A percentile compares a stretch with the other conserved stretches of the same genome.
Conservation (phyloP, 2,888 invertebrate genomes). For the Ophion costatus region DNA sequence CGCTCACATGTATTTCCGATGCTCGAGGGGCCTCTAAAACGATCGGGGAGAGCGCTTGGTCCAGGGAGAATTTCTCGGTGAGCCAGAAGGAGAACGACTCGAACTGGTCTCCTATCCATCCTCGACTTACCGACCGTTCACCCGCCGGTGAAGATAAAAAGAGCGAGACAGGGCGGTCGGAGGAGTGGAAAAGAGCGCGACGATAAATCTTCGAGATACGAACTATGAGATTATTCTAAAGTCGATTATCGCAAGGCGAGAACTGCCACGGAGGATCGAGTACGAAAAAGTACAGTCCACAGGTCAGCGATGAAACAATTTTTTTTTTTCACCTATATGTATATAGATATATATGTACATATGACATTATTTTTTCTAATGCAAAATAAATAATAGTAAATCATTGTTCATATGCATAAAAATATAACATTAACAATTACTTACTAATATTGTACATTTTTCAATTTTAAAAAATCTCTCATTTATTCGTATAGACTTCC, state of each 20-base stretch:
- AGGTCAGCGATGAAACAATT: background rate
- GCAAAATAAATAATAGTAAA: too few species aligned
- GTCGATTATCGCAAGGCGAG: constrained; percentile 42
- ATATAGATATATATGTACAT: too few species aligned
- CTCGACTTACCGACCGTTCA: constrained; percentile 54
- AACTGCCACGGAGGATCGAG: constrained; percentile 1
- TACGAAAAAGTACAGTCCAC: background rate
- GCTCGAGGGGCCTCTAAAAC: constrained; percentile 54
- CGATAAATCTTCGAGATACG: constrained; percentile 63
- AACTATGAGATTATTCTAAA: constrained; percentile 58
- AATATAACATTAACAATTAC: too few species aligned
- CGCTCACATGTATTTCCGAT: constrained; percentile 30
- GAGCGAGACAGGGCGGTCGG: background rate
- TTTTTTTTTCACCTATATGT: background rate
- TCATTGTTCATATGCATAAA: too few species aligned
- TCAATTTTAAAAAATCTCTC: too few species aligned
- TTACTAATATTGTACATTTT: too few species aligned
- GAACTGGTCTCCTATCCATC: constrained; percentile 47
- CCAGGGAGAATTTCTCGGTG: background rate
- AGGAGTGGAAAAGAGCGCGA: constrained; percentile 2
- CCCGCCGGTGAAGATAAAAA: constrained; percentile 26
- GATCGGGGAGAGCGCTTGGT: constrained; percentile 47
- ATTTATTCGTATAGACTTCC: too few species aligned
- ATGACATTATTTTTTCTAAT: too few species aligned
- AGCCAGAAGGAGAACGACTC: constrained; percentile 9